Evolutionary conservation across 64 coral and sea anemone genomes (phyloP), one percentile per base, ranked within the genome.

Genomic region (Montipora foliosa): DNA sequence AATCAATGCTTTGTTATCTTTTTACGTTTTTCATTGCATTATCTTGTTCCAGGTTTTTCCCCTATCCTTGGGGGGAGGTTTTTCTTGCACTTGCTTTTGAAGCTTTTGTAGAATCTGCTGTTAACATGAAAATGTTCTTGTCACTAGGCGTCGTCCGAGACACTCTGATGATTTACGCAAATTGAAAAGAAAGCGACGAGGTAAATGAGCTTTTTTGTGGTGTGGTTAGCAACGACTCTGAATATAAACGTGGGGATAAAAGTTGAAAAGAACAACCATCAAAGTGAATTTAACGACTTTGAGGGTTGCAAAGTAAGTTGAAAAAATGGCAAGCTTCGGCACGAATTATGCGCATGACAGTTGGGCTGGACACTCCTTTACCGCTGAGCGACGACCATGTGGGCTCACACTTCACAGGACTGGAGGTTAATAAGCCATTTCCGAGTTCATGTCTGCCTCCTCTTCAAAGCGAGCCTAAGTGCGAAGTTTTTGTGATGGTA

Each of bases 101-200:
- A 5, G 4, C 5, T 55, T 55, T 55, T 50, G 3, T 16, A 5
- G 82, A 70, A 50, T 49, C 8, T 21, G 11, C 19, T 5, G 45
- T 72, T 86, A 86, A 86, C 20, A 5, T 50, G 46, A 22, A 47
- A 14, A 69, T 70, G n/a, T 86, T 86, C 21, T 86, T 24, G 46
- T 86, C 16, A 72, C 49, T 72, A 86, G 82, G 82, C 82, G 67
- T 86, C 82, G 66, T 51, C 64, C 47, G 8, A 86, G 82, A 21
- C 82, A 86, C 66, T 86, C 82, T 51, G 82, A 86, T 21, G 82
- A 86, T 24, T 44, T 86, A 4, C 82, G 82, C 64, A 86, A 86
- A 71, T 71, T 66, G 46, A 70, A 72, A 71, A 86, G 82, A 86
- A 86, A 86, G 47, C 82, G 47, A 8, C 68, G 82, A 86, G 82